Base-by-base conservation (phyloP, 2,888 invertebrate genomes). In the Trissolcus japonicus region DNA sequence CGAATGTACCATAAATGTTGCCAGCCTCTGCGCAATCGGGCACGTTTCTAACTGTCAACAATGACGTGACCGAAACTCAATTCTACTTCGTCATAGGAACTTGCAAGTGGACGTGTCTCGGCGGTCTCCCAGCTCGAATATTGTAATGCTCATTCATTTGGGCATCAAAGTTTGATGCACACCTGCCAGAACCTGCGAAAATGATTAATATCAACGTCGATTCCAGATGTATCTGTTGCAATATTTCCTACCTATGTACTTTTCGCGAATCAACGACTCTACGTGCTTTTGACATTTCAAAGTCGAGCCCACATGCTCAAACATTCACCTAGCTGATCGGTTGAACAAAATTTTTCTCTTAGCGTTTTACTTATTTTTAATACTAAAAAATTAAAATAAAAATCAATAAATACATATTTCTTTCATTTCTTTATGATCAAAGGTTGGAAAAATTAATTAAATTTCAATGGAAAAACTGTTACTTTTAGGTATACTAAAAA, bases 171-270 rank as follows among this genome's bases (percentile, higher is more conserved):
- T 75, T 66, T 78, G 78, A 75, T 67, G 46, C 66, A 29, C 60
- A 65, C 66, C 74, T 75, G 71, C 68, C 74, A 77, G 48, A 16
- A 19, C 40, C 59, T 54, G 59, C 54, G 67, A 67, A 66, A 71
- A 73, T 75, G 59, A 71, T 78, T 78, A 75, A 75, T 74, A 68
- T 63, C 75, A 75, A 78, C 60, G 78, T 78, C 79, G 72, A 73
- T 73, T 76, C 72, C 79, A 78, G 75, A 41, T 59, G 51, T 74
- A 78, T 69, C 78, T 78, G 78, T 78, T 78, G 74, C 76, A 21
- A 76, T n/a, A 76, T 9, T 21, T 21, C 4, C 1, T 21, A 41
- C 41, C 11, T 54, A 41, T 62, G 13, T 51, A 50, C 67, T 55
- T 66, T 66, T 65, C 54, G 55, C 61, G 53, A 56, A 4, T 55